A percentile compares a stretch with the other conserved stretches of the same genome.
Evolutionary conservation across 2,113 vertebrate genomes (phyloP).

Genomic region (Myanophis thanlyinensis): DNA sequence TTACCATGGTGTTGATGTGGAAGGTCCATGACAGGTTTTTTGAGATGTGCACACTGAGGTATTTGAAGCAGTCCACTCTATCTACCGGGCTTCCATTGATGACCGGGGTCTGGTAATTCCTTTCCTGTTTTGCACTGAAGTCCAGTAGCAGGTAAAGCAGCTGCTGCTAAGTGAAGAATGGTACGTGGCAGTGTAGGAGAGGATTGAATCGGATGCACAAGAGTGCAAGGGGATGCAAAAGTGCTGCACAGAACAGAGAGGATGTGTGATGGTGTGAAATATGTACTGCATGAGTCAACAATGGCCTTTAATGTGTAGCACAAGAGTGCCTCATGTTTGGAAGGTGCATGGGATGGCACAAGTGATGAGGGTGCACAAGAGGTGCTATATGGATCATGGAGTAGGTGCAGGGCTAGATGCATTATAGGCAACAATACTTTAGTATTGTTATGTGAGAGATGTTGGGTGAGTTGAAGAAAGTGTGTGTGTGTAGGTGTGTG

Average conservation of each 20-base stretch:
- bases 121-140: too few species aligned
- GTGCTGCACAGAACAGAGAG: neutral
- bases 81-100: too few species aligned
- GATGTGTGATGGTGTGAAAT: neutral
- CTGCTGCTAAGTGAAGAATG: neutral
- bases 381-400: neutral
- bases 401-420: neutral
- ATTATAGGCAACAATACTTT: neutral
- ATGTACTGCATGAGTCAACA: neutral
- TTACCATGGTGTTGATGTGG: too few species aligned
- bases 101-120: too few species aligned
- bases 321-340: neutral
- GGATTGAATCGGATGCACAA: neutral
- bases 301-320: neutral
- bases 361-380: neutral
- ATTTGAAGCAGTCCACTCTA: too few species aligned
- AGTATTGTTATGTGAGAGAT: neutral
- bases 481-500: neutral
- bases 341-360: neutral
- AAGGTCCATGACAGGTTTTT: too few species aligned
- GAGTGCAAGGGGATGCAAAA: neutral
- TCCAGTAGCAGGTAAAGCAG: neutral
- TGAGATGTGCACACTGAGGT: too few species aligned
- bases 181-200: neutral
- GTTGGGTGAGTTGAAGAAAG: neutral